phyloP scores from a whole-genome alignment of 2,888 invertebrate species.

The Trissolcus brochymenae region DNA sequence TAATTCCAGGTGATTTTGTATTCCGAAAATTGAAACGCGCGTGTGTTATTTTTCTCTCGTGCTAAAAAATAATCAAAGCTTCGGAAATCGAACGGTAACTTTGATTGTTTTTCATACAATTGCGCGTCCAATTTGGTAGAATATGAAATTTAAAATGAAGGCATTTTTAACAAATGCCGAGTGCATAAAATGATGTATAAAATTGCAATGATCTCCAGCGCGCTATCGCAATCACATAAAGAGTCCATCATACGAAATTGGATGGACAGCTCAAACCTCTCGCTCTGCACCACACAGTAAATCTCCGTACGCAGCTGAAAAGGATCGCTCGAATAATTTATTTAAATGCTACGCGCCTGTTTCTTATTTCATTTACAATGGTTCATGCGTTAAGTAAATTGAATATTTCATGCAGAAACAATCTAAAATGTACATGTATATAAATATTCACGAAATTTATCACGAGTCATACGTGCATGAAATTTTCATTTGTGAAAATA shows the following conservation, averaged over 20 bases:
- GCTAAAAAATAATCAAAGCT: no score
- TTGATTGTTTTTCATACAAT: constrained; percentile 8
- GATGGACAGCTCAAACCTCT: constrained; percentile 19
- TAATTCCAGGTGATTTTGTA: no score
- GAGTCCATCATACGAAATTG: constrained; percentile 27
- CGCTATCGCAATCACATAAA: constrained; percentile 32
- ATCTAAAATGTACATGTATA: not conserved
- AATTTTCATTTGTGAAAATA: no score
- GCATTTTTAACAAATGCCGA: not conserved
- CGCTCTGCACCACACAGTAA: constrained; percentile 12
- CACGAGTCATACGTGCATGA: not conserved
- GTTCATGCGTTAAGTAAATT: constrained; percentile 7
- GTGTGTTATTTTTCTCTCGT: no score
- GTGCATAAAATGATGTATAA: constrained; percentile 12
- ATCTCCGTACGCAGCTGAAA: constrained; percentile 23
- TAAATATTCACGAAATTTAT: constrained; percentile 2
- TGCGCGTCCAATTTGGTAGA: not conserved
- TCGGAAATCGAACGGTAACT: constrained; percentile 1
- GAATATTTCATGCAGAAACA: constrained; percentile 1
- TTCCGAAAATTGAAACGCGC: no score
- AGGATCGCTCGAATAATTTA: constrained; percentile 30
- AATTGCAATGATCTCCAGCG: constrained; percentile 27
- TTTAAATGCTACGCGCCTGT: constrained; percentile 23
- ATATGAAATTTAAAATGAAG: constrained; percentile 10
- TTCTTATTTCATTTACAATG: constrained; percentile 17